phyloP scores from a whole-genome alignment of 2,888 invertebrate genomes.

The Harpalus rufipes region DNA sequence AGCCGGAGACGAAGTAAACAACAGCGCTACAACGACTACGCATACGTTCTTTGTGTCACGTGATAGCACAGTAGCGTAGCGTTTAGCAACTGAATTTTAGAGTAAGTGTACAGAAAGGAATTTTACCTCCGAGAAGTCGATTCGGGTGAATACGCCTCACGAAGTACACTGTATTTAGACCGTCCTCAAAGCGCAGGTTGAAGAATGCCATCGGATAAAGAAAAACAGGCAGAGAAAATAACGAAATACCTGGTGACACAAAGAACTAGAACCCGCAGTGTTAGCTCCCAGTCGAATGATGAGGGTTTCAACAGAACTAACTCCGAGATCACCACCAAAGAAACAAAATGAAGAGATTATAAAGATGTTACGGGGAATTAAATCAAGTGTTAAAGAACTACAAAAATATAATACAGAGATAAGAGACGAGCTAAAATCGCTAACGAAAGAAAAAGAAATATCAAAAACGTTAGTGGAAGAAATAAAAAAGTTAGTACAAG shows the following conservation, averaged over 20 bases:
- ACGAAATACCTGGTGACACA: background rate
- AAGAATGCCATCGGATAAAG: background rate
- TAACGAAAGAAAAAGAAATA: background rate
- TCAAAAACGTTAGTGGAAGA: too few species aligned
- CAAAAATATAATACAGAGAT: constrained; percentile 1
- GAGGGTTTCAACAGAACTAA: too few species aligned
- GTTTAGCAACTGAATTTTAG: too few species aligned
- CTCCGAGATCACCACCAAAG: too few species aligned
- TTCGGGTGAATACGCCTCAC: background rate
- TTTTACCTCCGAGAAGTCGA: background rate
- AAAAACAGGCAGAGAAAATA: constrained; percentile 8
- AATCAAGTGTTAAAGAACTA: background rate
- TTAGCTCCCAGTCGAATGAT: too few species aligned
- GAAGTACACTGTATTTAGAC: background rate
- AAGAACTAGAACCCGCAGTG: background rate
- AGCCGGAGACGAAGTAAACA: too few species aligned
- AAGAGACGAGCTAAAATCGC: background rate
- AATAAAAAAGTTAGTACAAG: too few species aligned
- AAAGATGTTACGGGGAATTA: too few species aligned
- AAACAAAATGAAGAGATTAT: too few species aligned
- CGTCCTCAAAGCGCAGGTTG: background rate
- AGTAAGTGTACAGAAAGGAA: background rate
- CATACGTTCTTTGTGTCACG: too few species aligned
- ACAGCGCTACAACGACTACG: too few species aligned
- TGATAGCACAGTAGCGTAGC: too few species aligned